Conservation (phyloP, 2,888 invertebrate genomes). For the Epirrita christyi region DNA sequence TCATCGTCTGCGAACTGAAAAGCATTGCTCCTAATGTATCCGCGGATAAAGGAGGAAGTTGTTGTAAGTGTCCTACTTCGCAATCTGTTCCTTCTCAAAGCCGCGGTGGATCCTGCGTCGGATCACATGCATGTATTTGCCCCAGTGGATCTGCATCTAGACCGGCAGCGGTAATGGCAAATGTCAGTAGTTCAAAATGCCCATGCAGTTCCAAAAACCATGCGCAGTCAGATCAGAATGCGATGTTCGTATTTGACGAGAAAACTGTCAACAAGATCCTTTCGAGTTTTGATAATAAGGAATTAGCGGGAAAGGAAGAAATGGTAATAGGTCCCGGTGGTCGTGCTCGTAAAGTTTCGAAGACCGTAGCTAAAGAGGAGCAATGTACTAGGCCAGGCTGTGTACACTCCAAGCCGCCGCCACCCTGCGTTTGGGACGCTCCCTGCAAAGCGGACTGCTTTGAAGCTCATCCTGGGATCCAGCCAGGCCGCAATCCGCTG, state of each 20-base stretch:
- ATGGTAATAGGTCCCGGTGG: slow-evolving; percentile 51
- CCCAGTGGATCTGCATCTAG: slow-evolving; percentile 25
- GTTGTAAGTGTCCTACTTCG: slow-evolving; percentile 68
- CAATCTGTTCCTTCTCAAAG: slow-evolving; percentile 35
- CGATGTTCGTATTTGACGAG: slow-evolving; percentile 59
- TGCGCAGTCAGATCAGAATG: slow-evolving; percentile 38
- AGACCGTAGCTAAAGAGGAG: slow-evolving; percentile 52
- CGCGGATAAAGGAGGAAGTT: slow-evolving; percentile 57
- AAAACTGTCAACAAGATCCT: slow-evolving; percentile 56
- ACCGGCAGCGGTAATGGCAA: slow-evolving; percentile 18
- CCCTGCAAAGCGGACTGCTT: slow-evolving; percentile 78
- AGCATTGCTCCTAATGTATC: slow-evolving; percentile 61
- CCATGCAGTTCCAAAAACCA: slow-evolving; percentile 41
- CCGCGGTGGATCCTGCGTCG: slow-evolving; percentile 19
- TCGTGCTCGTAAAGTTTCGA: slow-evolving; percentile 46
- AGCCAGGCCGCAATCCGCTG: slow-evolving; percentile 61
- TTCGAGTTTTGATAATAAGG: slow-evolving; percentile 57
- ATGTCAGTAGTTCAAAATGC: slow-evolving; percentile 34
- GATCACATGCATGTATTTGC: slow-evolving; percentile 39
- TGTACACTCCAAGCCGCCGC: slow-evolving; percentile 71
- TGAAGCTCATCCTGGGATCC: slow-evolving; percentile 61
- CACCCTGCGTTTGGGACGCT: slow-evolving; percentile 71
- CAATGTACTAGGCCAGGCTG: slow-evolving; percentile 69
- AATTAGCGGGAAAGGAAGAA: slow-evolving; percentile 43
- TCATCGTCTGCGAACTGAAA: slow-evolving; percentile 78